Conservation (phyloP, 2,888 invertebrate species). For the Ceraclea dissimilis region DNA sequence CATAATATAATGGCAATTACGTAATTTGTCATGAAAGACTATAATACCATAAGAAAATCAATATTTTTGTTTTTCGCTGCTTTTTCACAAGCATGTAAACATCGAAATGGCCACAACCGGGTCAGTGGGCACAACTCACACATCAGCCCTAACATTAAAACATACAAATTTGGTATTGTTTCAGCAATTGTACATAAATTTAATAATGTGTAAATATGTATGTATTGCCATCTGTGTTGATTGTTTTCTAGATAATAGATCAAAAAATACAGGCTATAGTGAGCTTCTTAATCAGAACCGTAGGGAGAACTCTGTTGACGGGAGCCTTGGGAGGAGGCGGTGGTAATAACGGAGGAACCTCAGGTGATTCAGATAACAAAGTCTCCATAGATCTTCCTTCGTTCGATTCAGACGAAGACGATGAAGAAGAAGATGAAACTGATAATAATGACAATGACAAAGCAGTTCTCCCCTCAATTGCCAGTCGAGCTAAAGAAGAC, state of each 20-base stretch:
- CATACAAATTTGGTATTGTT: too few species aligned
- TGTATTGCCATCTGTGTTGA: not conserved
- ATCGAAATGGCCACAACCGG: too few species aligned
- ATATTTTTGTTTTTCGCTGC: too few species aligned
- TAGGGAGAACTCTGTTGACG: constrained; percentile 66
- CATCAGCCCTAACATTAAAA: too few species aligned
- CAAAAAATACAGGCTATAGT: constrained; percentile 69
- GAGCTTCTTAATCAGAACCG: constrained; percentile 62
- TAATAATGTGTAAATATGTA: not conserved
- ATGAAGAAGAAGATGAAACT: constrained; percentile 29
- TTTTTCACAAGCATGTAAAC: too few species aligned
- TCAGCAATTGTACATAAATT: too few species aligned
- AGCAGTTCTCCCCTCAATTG: constrained; percentile 23
- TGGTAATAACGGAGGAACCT: constrained; percentile 35
- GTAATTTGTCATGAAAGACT: too few species aligned
- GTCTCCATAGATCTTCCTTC: constrained; percentile 60
- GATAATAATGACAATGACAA: constrained; percentile 37
- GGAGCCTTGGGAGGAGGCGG: constrained; percentile 47
- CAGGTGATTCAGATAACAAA: constrained; percentile 48
- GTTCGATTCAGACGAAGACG: constrained; percentile 48
- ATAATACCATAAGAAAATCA: too few species aligned
- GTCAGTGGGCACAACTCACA: too few species aligned
- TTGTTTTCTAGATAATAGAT: constrained; percentile 57
- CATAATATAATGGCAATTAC: too few species aligned
- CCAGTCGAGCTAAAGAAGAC: constrained; percentile 18